Conservation (phyloP, 2,113 vertebrate genomes). For the Pteropus alecto region DNA sequence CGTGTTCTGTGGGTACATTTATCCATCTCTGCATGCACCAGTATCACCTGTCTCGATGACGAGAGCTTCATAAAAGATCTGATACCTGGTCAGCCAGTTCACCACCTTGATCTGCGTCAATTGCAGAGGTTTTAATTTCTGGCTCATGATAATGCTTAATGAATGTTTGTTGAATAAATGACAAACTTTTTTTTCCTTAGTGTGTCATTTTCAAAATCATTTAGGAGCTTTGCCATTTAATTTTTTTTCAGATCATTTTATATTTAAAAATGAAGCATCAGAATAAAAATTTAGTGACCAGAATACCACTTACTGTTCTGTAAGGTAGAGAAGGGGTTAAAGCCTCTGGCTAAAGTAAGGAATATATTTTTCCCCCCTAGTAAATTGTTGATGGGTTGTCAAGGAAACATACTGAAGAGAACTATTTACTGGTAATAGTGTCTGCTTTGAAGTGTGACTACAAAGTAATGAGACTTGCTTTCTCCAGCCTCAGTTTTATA, state of each 20-base stretch:
- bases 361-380: background rate
- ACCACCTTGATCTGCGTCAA: background rate
- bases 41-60: background rate
- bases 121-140: background rate
- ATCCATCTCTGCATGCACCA: background rate
- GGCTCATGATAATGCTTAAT: background rate
- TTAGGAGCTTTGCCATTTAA: background rate
- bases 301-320: background rate
- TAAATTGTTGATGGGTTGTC: slow-evolving; percentile 11
- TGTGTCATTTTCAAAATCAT: background rate
- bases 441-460: slow-evolving; percentile 40
- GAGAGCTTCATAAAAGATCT: background rate
- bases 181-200: background rate
- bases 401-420: background rate
- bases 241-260: slow-evolving; percentile 16
- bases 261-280: slow-evolving; percentile 32
- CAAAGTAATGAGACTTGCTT: background rate
- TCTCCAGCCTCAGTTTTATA: background rate
- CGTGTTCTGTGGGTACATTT: background rate
- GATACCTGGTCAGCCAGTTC: background rate
- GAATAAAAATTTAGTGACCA: background rate
- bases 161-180: slow-evolving; percentile 12
- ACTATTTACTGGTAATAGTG: background rate
- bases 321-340: background rate
- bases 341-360: background rate